A percentile compares a stretch with the other conserved stretches of the same genome.
Conservation (phyloP, 2,113 vertebrate genomes). For the Caracal caracal region DNA sequence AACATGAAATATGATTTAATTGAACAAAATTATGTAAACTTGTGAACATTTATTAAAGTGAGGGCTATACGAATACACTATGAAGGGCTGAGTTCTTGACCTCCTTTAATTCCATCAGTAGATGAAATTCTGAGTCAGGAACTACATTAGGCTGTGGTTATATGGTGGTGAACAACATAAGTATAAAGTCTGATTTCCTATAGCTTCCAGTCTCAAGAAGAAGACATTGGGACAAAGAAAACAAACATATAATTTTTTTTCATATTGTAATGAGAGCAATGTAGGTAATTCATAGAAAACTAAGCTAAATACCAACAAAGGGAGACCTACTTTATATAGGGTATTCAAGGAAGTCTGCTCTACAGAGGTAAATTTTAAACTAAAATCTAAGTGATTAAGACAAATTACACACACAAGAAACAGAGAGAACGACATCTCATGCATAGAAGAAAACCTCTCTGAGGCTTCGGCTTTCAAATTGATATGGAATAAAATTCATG, state of each 20-base stretch:
- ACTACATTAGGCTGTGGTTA: neutral
- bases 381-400: neutral
- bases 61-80: neutral
- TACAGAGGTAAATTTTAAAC: neutral
- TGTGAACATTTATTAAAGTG: neutral
- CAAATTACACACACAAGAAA: neutral
- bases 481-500: neutral
- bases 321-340: neutral
- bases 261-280: neutral
- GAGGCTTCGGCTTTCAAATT: neutral
- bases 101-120: neutral
- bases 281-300: neutral
- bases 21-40: neutral
- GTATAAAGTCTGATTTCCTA: neutral
- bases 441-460: neutral
- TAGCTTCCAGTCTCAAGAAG: neutral
- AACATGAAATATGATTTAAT: neutral
- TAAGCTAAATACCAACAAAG: neutral
- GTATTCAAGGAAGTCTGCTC: neutral
- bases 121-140: neutral
- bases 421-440: neutral
- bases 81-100: neutral
- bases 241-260: neutral
- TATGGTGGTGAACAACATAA: neutral
- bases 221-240: neutral